phyloP scores from a whole-genome alignment of 2,888 invertebrate species.

The Nomada lathburiana region DNA sequence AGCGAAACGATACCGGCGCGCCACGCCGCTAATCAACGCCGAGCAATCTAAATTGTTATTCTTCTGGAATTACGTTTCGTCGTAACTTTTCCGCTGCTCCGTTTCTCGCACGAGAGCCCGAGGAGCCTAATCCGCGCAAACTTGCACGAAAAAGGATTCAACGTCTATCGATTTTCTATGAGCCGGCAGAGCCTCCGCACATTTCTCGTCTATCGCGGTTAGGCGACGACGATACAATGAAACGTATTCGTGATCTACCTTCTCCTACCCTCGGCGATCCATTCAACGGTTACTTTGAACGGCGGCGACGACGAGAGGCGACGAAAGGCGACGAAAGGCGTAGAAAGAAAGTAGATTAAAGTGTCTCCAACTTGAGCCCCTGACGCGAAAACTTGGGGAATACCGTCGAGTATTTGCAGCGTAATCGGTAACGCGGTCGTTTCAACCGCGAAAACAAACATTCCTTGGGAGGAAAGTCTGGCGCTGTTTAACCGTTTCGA shows the following conservation, averaged over 20 bases:
- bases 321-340: not conserved
- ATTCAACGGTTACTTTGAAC: no score
- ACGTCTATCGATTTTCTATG: not conserved
- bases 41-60: constrained; percentile 21
- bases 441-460: not conserved
- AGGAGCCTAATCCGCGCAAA: not conserved
- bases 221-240: no score
- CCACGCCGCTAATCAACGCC: not conserved
- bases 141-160: not conserved
- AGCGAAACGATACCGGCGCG: not conserved
- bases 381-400: no score
- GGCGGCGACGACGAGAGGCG: no score
- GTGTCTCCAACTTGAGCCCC: not conserved
- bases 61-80: not conserved
- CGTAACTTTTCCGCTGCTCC: not conserved
- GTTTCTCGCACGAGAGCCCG: not conserved
- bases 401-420: not conserved
- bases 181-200: no score
- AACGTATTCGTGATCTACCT: not conserved
- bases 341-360: not conserved
- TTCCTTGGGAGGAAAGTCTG: not conserved
- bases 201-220: no score
- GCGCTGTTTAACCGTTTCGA: constrained; percentile 50
- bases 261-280: not conserved
- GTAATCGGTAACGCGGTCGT: constrained; percentile 15